Evolutionary conservation across 2,113 vertebrate species (phyloP).

Genomic region (Bagarius yarrelli): DNA sequence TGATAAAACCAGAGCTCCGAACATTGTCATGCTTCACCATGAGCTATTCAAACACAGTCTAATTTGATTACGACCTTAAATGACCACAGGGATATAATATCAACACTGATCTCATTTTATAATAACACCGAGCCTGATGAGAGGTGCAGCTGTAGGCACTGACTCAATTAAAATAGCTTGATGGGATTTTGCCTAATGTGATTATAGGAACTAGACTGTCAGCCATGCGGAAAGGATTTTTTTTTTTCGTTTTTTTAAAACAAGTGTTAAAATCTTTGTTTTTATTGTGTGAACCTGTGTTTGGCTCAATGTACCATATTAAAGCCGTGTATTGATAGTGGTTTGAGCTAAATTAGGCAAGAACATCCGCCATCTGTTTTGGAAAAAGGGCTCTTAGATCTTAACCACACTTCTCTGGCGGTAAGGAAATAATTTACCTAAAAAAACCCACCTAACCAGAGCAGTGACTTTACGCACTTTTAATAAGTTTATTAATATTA

Average conservation of each 20-base stretch:
- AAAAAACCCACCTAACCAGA: too few species aligned
- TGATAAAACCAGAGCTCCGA: not conserved
- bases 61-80: not conserved
- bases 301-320: slow-evolving; percentile 17
- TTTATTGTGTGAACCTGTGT: not conserved
- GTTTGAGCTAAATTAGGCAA: slow-evolving; percentile 14
- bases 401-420: slow-evolving; percentile 1
- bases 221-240: not conserved
- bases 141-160: not conserved
- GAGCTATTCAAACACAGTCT: not conserved
- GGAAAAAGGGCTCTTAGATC: slow-evolving; percentile 27
- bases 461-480: too few species aligned
- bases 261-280: slow-evolving; percentile 1
- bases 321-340: slow-evolving; percentile 8
- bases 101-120: slow-evolving; percentile 29
- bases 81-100: slow-evolving; percentile 24
- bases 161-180: slow-evolving; percentile 22
- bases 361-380: slow-evolving; percentile 1
- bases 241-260: not conserved
- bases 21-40: slow-evolving; percentile 1
- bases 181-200: slow-evolving; percentile 22
- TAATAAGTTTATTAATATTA: too few species aligned
- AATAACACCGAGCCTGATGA: slow-evolving; percentile 20
- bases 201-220: not conserved
- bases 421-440: slow-evolving; percentile 27